These are phyloP conservation scores for Nanger granti DNA, from an alignment of 2,113 vertebrate genomes.

Conservation along the genomic window DNA sequence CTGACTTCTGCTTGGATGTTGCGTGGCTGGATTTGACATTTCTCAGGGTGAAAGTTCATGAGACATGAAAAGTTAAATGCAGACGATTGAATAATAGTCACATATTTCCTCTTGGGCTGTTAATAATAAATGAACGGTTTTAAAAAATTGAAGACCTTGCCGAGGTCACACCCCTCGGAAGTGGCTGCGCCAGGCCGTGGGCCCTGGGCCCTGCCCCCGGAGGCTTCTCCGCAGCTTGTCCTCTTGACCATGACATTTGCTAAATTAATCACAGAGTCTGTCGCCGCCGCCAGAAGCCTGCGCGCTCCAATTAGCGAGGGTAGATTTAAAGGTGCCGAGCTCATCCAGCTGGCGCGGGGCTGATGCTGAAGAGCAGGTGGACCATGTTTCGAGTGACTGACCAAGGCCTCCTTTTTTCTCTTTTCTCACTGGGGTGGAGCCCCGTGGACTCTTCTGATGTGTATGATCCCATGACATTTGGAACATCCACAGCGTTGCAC, in stretches of 20 bases:
- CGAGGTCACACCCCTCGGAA: conserved; percentile 17
- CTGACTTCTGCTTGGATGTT: not conserved
- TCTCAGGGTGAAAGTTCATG: not conserved
- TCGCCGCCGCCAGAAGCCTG: not conserved
- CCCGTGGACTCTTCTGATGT: not conserved
- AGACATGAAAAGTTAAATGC: conserved; percentile 19
- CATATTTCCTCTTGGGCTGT: not conserved
- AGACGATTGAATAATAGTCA: not conserved
- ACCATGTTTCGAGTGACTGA: not conserved
- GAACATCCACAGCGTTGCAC: rapidly evolving
- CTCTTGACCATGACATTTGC: conserved; percentile 56
- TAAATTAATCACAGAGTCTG: conserved; percentile 26
- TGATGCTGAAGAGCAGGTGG: rapidly evolving
- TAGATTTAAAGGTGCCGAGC: not conserved
- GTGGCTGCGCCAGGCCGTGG: not conserved
- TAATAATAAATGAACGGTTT: conserved; percentile 20
- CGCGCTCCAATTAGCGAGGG: not conserved
- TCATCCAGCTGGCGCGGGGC: not conserved
- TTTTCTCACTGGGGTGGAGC: not conserved
- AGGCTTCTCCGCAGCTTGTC: not conserved
- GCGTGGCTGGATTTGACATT: not conserved
- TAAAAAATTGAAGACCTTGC: conserved; percentile 34
- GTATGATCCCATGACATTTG: not conserved
- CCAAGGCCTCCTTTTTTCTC: not conserved
- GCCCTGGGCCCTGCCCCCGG: not conserved